These are phyloP conservation scores for Trematomus bernacchii DNA, from an alignment of 2,797 vertebrate genomes.

Conservation along the genomic window DNA sequence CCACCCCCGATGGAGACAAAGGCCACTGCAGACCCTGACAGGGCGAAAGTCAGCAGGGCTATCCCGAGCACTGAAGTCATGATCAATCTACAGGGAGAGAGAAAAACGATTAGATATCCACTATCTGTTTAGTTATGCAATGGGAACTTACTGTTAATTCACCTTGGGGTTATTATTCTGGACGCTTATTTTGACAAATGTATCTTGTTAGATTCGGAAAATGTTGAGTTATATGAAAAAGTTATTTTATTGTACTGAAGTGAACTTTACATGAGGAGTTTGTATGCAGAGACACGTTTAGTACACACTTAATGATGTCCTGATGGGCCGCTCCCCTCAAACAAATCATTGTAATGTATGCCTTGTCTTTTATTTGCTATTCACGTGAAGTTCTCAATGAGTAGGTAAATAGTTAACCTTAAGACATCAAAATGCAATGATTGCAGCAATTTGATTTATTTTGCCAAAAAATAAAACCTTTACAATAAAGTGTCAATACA, in stretches of 20 bases:
- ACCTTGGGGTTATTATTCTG: not conserved
- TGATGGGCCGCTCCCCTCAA: not conserved
- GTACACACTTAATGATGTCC: not conserved
- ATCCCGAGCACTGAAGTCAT: constrained; percentile 51
- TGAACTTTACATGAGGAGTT: not conserved
- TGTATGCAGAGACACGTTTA: not conserved
- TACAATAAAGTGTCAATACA: too few relatives aligned
- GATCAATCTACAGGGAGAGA: constrained; percentile 28
- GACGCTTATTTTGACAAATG: not conserved
- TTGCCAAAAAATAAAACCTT: too few relatives aligned
- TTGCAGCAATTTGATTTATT: too few relatives aligned
- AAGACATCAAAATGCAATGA: not conserved
- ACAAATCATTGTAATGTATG: not conserved
- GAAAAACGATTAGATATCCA: not conserved
- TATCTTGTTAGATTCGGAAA: not conserved
- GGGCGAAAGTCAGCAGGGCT: constrained; percentile 48
- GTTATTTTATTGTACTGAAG: not conserved
- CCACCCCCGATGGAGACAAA: constrained; percentile 72
- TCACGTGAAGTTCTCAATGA: constrained; percentile 11
- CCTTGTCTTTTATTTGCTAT: not conserved
- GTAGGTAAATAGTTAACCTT: not conserved
- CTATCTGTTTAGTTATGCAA: not conserved
- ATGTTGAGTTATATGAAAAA: not conserved
- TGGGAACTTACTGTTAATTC: not conserved
- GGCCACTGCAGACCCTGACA: constrained; percentile 51